These are phyloP conservation scores for Drosophila arizonae DNA, from an alignment of 1,140 invertebrate genomes.

Conservation along the genomic window DNA sequence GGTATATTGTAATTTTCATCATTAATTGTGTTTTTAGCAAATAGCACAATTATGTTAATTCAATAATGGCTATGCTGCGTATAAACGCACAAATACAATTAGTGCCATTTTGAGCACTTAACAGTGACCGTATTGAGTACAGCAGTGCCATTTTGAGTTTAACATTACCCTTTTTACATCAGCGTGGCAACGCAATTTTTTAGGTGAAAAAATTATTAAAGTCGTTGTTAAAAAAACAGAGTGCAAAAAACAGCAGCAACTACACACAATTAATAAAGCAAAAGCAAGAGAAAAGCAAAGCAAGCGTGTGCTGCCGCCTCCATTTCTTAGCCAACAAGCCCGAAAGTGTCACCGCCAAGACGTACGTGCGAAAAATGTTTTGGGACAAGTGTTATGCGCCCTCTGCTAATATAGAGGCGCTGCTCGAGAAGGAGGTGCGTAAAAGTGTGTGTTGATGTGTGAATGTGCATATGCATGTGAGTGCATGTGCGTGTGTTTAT, in stretches of 20 bases:
- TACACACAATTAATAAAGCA: slow-evolving; percentile 16
- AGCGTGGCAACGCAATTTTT: slow-evolving; percentile 54
- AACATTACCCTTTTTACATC: slow-evolving; percentile 52
- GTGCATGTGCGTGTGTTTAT: background rate
- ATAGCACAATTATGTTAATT: slow-evolving; percentile 1
- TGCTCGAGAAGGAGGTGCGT: slow-evolving; percentile 89
- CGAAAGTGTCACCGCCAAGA: slow-evolving; percentile 78
- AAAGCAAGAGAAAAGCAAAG: slow-evolving; percentile 35
- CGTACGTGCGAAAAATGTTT: slow-evolving; percentile 87
- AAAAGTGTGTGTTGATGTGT: slow-evolving; percentile 4
- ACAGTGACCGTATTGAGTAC: slow-evolving; percentile 17
- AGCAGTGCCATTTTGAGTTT: slow-evolving; percentile 36
- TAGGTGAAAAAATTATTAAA: slow-evolving; percentile 53
- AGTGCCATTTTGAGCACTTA: slow-evolving; percentile 16
- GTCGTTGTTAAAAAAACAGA: slow-evolving; percentile 43
- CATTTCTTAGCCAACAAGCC: slow-evolving; percentile 62
- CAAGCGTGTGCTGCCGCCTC: slow-evolving; percentile 36
- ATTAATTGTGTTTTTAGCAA: background rate
- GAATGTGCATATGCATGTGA: background rate
- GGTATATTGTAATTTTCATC: background rate
- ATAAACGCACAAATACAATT: background rate
- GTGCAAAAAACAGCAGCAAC: slow-evolving; percentile 37
- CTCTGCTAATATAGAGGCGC: slow-evolving; percentile 88
- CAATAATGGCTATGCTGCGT: background rate
- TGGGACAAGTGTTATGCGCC: slow-evolving; percentile 90